phyloP scores from a whole-genome alignment of 2,888 invertebrate species.

The Gastrophysa polygoni region DNA sequence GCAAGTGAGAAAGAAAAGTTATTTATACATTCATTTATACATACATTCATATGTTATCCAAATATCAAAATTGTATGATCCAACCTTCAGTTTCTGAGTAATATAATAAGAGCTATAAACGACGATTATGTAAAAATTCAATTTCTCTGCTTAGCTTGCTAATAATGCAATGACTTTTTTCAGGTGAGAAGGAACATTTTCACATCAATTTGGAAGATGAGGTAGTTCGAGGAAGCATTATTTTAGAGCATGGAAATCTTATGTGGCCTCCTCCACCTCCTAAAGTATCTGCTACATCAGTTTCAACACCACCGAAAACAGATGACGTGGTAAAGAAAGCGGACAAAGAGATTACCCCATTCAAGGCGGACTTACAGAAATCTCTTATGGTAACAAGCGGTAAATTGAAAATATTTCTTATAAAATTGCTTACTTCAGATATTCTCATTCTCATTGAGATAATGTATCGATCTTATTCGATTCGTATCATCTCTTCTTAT shows the following conservation, averaged over 20 bases:
- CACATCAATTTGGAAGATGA: constrained; percentile 83
- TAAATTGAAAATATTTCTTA: constrained; percentile 45
- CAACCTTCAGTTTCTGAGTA: too few species aligned
- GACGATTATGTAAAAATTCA: not conserved
- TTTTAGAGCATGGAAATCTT: constrained; percentile 74
- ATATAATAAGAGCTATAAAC: too few species aligned
- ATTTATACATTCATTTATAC: too few species aligned
- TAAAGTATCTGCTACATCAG: constrained; percentile 59
- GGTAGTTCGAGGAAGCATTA: constrained; percentile 82
- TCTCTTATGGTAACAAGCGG: constrained; percentile 72
- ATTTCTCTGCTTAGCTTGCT: not conserved
- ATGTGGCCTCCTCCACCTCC: constrained; percentile 82
- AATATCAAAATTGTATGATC: too few species aligned
- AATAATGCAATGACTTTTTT: constrained; percentile 15
- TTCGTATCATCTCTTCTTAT: too few species aligned
- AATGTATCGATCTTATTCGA: too few species aligned
- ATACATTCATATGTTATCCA: too few species aligned
- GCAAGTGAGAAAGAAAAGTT: too few species aligned
- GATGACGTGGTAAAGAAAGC: constrained; percentile 47
- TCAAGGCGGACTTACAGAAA: constrained; percentile 72
- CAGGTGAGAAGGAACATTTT: constrained; percentile 79
- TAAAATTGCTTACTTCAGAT: too few species aligned
- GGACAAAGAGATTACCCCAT: constrained; percentile 61
- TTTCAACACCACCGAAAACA: constrained; percentile 52
- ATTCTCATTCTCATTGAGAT: too few species aligned